These are phyloP conservation scores for Butastur rufipennis DNA, from an alignment of 2,113 vertebrate genomes.

Conservation along the genomic window DNA sequence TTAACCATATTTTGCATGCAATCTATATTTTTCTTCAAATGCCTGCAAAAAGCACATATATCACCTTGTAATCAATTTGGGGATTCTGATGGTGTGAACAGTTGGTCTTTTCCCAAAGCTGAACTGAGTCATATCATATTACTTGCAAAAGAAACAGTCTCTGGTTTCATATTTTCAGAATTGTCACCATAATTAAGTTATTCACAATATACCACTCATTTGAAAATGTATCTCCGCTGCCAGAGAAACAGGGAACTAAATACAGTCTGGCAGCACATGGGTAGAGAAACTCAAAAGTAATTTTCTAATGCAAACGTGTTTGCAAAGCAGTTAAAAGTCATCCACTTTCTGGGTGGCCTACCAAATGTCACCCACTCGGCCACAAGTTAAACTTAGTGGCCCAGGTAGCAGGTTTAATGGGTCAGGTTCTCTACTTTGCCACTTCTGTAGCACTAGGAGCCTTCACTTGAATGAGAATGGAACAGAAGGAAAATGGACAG, in stretches of 20 bases:
- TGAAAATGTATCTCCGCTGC: neutral
- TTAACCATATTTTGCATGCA: slow-evolving; percentile 21
- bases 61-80: slow-evolving; percentile 53
- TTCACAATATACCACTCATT: neutral
- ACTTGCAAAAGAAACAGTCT: slow-evolving; percentile 23
- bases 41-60: slow-evolving; percentile 49
- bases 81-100: slow-evolving; percentile 51
- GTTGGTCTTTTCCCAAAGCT: slow-evolving; percentile 47
- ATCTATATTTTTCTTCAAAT: slow-evolving; percentile 5
- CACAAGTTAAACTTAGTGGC: neutral
- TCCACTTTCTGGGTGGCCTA: neutral
- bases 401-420: neutral
- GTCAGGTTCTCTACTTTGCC: neutral
- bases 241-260: no score
- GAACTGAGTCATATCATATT: slow-evolving; percentile 25
- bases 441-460: neutral
- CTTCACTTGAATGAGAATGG: neutral
- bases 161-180: slow-evolving; percentile 20
- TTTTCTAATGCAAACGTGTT: neutral
- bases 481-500: neutral
- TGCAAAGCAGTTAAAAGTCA: neutral
- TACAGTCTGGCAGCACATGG: neutral
- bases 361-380: neutral
- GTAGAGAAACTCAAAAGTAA: neutral
- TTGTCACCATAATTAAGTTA: slow-evolving; percentile 22